phyloP scores from a whole-genome alignment of 1,140 invertebrate species.

The Pomacea maculata region DNA sequence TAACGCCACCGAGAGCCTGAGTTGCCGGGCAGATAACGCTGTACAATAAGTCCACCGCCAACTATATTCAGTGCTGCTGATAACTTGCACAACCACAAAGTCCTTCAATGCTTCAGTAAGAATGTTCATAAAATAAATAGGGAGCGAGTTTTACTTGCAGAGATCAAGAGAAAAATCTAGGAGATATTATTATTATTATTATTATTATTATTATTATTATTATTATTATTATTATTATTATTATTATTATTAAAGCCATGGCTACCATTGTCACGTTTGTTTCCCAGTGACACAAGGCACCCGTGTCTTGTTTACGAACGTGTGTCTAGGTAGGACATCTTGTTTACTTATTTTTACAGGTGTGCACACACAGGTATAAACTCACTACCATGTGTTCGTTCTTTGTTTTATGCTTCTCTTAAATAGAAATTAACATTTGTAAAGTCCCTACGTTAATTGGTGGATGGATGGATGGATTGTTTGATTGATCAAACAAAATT shows the following conservation, averaged over 20 bases:
- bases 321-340: no score
- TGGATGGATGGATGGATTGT: background rate
- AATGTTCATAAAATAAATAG: no score
- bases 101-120: background rate
- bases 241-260: background rate
- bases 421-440: background rate
- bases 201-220: no score
- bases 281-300: no score
- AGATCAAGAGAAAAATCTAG: background rate
- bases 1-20: background rate
- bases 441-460: background rate
- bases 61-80: background rate
- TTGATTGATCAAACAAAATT: no score
- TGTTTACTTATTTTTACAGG: no score
- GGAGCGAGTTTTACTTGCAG: background rate
- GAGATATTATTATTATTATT: background rate
- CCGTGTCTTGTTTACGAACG: no score
- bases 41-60: background rate
- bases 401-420: no score
- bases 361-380: no score
- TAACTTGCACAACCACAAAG: background rate
- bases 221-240: no score
- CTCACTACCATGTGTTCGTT: no score
- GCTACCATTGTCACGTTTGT: no score
- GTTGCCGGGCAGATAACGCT: constrained; percentile 17